These are phyloP conservation scores for Achatina immaculata DNA, from an alignment of 1,140 invertebrate genomes.

Conservation along the genomic window DNA sequence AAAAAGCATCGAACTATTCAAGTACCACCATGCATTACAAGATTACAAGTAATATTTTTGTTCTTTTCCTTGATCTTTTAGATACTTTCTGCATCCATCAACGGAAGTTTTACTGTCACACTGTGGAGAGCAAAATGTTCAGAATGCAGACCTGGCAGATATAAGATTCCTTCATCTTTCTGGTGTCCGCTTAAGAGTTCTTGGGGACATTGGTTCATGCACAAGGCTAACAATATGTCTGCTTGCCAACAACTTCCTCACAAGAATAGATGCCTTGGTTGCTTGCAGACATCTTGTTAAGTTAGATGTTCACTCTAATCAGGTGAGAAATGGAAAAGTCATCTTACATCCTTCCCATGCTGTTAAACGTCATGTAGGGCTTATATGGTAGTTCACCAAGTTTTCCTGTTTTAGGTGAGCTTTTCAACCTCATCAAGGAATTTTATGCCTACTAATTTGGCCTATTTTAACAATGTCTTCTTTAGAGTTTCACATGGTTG, in stretches of 20 bases:
- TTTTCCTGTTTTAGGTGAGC: too few relatives aligned
- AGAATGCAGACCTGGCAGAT: slow-evolving; percentile 44
- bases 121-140: slow-evolving; percentile 31
- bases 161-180: slow-evolving; percentile 50
- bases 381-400: too few relatives aligned
- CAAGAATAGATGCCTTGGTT: slow-evolving; percentile 62
- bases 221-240: slow-evolving; percentile 62
- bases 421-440: too few relatives aligned
- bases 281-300: slow-evolving; percentile 64
- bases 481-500: too few relatives aligned
- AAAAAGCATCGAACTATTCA: too few relatives aligned
- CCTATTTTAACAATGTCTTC: too few relatives aligned
- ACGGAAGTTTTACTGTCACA: slow-evolving; percentile 50
- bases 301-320: slow-evolving; percentile 68
- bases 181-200: slow-evolving; percentile 57
- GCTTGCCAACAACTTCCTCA: slow-evolving; percentile 67
- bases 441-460: too few relatives aligned
- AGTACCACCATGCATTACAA: too few relatives aligned
- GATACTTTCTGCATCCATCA: slow-evolving; percentile 57
- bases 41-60: too few relatives aligned
- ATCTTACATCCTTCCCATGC: too few relatives aligned
- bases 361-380: too few relatives aligned
- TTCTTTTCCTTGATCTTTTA: slow-evolving; percentile 7
- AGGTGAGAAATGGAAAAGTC: too few relatives aligned
- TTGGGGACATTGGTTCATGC: slow-evolving; percentile 63